These are phyloP conservation scores for Trypoxylus dichotomus DNA, from an alignment of 1,140 invertebrate genomes.

Conservation along the genomic window DNA sequence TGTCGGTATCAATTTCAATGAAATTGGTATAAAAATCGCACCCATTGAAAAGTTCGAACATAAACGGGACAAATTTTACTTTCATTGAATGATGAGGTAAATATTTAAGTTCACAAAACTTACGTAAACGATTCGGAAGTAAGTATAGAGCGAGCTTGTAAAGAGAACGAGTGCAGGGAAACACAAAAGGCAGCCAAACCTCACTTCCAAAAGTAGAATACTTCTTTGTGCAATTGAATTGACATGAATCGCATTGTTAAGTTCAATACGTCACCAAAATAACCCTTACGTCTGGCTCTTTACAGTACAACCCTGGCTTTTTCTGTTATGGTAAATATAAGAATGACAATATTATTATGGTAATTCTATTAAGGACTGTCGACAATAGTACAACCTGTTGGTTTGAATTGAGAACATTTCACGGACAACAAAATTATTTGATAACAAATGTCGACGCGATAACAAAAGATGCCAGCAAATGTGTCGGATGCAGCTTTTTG, in stretches of 20 bases:
- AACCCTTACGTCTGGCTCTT: slow-evolving; percentile 42
- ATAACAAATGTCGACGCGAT: slow-evolving; percentile 46
- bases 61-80: slow-evolving; percentile 27
- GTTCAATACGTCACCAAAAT: slow-evolving; percentile 44
- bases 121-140: slow-evolving; percentile 34
- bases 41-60: slow-evolving; percentile 14
- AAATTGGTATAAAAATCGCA: slow-evolving; percentile 9
- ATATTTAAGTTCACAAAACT: slow-evolving; percentile 49
- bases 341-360: slow-evolving; percentile 54
- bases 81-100: slow-evolving; percentile 37
- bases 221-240: slow-evolving; percentile 46
- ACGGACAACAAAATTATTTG: slow-evolving; percentile 50
- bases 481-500: slow-evolving; percentile 44
- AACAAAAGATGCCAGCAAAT: slow-evolving; percentile 45
- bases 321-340: slow-evolving; percentile 51
- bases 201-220: slow-evolving; percentile 41
- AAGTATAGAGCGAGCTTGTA: slow-evolving; percentile 27
- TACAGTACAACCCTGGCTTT: slow-evolving; percentile 40
- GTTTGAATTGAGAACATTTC: slow-evolving; percentile 44
- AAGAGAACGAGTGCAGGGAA: slow-evolving; percentile 26
- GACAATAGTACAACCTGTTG: slow-evolving; percentile 51
- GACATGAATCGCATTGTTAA: slow-evolving; percentile 46
- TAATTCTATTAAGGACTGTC: slow-evolving; percentile 51
- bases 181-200: slow-evolving; percentile 32
- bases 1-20: background rate